Conservation (phyloP, 2,888 invertebrate genomes). For the Myathropa florea region DNA sequence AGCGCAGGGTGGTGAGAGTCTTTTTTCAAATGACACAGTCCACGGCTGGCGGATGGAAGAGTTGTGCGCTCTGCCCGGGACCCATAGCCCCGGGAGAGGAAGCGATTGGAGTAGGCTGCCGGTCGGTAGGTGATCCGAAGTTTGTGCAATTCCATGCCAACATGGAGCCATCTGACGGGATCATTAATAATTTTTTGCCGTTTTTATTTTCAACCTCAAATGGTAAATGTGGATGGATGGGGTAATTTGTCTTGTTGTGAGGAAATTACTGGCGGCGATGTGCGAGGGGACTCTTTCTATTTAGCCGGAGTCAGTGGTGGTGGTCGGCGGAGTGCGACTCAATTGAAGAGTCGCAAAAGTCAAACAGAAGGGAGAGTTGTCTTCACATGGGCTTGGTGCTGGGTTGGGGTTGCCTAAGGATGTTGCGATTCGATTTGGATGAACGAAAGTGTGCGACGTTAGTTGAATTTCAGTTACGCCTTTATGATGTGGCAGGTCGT, state of each 20-base stretch:
- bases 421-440: background rate
- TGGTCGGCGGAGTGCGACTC: background rate
- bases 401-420: background rate
- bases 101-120: slow-evolving; percentile 27
- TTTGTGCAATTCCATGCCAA: slow-evolving; percentile 59
- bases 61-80: slow-evolving; percentile 5
- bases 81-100: slow-evolving; percentile 29
- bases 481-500: background rate
- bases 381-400: background rate
- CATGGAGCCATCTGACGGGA: slow-evolving; percentile 59
- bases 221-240: slow-evolving; percentile 55
- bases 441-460: background rate
- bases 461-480: background rate
- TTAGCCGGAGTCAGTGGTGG: background rate
- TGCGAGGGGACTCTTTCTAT: background rate
- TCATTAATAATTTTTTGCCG: slow-evolving; percentile 60
- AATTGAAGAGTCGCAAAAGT: background rate
- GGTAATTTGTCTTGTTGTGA: slow-evolving; percentile 52
- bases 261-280: slow-evolving; percentile 13
- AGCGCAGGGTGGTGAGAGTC: background rate
- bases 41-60: background rate
- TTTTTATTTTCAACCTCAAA: slow-evolving; percentile 29
- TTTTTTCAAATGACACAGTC: slow-evolving; percentile 53
- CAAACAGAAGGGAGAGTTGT: background rate
- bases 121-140: slow-evolving; percentile 53